Percentiles rank a stretch among this genome's conserved stretches.
These are phyloP conservation scores for Pangasius krempfi DNA, from an alignment of 2,797 vertebrate species.

Conservation along the genomic window DNA sequence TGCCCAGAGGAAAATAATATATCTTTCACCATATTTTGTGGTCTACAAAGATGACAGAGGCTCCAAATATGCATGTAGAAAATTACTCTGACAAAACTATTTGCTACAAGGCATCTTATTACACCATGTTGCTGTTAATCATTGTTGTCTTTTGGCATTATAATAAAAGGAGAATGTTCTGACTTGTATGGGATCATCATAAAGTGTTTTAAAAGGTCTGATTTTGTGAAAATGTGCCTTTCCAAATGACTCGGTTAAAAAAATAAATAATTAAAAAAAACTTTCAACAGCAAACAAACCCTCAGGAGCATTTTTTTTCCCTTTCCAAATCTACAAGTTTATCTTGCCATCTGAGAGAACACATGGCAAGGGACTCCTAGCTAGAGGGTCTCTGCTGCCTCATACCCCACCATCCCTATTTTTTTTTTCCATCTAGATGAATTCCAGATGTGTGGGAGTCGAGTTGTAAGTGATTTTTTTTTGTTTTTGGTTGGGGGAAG, in stretches of 20 bases:
- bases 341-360: constrained; percentile 74
- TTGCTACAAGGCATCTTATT: constrained; percentile 45
- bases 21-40: constrained; percentile 47
- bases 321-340: constrained; percentile 66
- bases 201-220: constrained; percentile 36
- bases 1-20: constrained; percentile 44
- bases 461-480: constrained; percentile 68
- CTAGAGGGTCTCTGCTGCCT: constrained; percentile 68
- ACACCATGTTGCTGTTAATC: constrained; percentile 45
- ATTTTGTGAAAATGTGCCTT: constrained; percentile 41
- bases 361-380: constrained; percentile 72
- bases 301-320: constrained; percentile 63
- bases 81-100: constrained; percentile 69
- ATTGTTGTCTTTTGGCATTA: constrained; percentile 43
- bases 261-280: constrained; percentile 35
- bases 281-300: constrained; percentile 74
- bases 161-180: constrained; percentile 27
- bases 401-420: constrained; percentile 58
- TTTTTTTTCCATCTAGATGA: constrained; percentile 67
- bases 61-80: constrained; percentile 65
- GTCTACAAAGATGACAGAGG: constrained; percentile 53
- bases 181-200: constrained; percentile 25
- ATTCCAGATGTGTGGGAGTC: constrained; percentile 83
- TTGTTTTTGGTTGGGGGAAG: constrained; percentile 53
- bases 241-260: constrained; percentile 48